Evolutionary conservation across 2,888 invertebrate species (phyloP), one percentile per base, ranked within the genome.

Genomic region (Andrena flavipes): DNA sequence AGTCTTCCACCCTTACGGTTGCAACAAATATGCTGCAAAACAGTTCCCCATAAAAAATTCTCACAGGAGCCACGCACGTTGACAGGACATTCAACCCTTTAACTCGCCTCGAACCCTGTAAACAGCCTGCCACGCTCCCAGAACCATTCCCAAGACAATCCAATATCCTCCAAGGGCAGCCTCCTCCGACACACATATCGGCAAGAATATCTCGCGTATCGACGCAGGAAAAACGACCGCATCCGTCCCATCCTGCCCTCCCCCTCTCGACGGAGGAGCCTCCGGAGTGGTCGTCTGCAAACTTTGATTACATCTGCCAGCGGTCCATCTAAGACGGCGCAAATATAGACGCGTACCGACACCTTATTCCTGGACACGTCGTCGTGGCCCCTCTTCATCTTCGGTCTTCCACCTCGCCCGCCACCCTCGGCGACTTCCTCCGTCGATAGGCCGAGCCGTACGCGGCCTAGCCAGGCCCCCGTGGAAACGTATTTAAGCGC

Each of bases 301-400:
- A 92, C 91, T 92, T 92, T 91, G 92, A 92, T 92, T 92, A 91
- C 91, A 91, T 91, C 91, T 91, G 86, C 86, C 86, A 72, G 82
- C 83, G 85, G 85, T 80, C 84, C 84, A 74, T 82, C 80, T 80
- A 77, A 80, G 70, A 80, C 82, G 30, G 48, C 72, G 68, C 82
- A 80, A 84, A 89, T 88, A 88, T 85, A 81, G 81, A 80, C 72
- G 70, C 80, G 82, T 72, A 67, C 64, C 76, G 74, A 77, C 85
- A 79, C 80, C 83, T 85, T 85, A 84, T 88, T 85, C 88, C 84
- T 82, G 80, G 72, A 77, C 42, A 42, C 83, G 63, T 64, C 72
- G 63, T 30, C 59, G 76, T 8, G 20, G 56, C 49, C 64, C 72
- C 49, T 63, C 59, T 51, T 65, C 49, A 6, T 77, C 72, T 49